phyloP scores from a whole-genome alignment of 2,113 vertebrate species.

The Rhipidura dahli region DNA sequence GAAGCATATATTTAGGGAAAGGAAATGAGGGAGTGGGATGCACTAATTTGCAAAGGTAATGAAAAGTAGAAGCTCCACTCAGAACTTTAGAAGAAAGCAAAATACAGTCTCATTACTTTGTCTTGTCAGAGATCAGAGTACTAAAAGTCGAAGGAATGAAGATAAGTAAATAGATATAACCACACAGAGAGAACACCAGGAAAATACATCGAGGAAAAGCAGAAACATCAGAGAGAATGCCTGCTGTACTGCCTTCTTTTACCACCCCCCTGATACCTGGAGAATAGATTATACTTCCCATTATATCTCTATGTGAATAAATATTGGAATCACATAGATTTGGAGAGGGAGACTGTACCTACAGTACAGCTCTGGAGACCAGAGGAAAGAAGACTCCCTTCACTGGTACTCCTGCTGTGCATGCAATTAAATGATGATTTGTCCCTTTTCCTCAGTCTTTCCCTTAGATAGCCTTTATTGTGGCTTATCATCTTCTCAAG shows the following conservation, averaged over 20 bases:
- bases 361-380: background rate
- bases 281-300: background rate
- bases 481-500: background rate
- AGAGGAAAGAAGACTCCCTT: background rate
- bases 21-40: background rate
- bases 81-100: background rate
- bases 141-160: background rate
- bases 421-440: background rate
- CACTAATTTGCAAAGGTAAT: background rate
- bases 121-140: background rate
- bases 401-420: background rate
- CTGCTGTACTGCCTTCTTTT: background rate
- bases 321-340: background rate
- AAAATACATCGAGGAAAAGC: background rate
- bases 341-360: background rate
- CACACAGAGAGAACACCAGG: background rate
- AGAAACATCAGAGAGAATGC: background rate
- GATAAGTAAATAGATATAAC: background rate
- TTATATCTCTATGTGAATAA: background rate
- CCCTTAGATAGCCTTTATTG: background rate
- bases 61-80: background rate
- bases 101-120: background rate
- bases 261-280: background rate
- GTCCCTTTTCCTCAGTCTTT: background rate
- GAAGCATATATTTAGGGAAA: background rate